phyloP scores from a whole-genome alignment of 2,888 invertebrate species.

The Cosmopolites sordidus region DNA sequence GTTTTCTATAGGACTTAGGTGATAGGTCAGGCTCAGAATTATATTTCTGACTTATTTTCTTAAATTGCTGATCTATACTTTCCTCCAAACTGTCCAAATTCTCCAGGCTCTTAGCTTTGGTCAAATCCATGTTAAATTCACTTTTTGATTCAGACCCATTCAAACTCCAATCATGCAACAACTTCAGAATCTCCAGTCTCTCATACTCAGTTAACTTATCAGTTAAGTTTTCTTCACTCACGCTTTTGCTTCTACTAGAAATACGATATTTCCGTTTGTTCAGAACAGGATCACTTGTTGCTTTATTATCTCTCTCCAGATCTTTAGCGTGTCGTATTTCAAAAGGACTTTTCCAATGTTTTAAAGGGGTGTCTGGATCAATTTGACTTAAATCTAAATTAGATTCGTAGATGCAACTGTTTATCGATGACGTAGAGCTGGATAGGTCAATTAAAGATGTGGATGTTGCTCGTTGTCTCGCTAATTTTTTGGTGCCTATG shows the following conservation, averaged over 20 bases:
- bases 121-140: conserved; percentile 35
- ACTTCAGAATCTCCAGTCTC: conserved; percentile 45
- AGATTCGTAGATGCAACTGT: conserved; percentile 45
- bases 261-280: conserved; percentile 31
- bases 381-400: conserved; percentile 46
- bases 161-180: conserved; percentile 47
- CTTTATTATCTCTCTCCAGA: conserved; percentile 59
- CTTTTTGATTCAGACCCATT: conserved; percentile 44
- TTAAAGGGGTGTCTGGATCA: conserved; percentile 39
- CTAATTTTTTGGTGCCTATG: conserved; percentile 37
- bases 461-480: conserved; percentile 37
- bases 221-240: conserved; percentile 39
- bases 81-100: conserved; percentile 24
- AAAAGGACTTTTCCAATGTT: conserved; percentile 64
- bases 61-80: conserved; percentile 28
- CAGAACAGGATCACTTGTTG: conserved; percentile 43
- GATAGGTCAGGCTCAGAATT: conserved; percentile 43
- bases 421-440: conserved; percentile 47
- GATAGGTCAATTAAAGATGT: conserved; percentile 46
- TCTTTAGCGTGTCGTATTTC: conserved; percentile 65
- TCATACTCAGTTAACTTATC: conserved; percentile 46
- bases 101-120: conserved; percentile 18
- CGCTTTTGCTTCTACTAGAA: conserved; percentile 39
- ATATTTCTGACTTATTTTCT: conserved; percentile 34
- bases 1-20: conserved; percentile 31